Base-by-base conservation (phyloP, 2,113 vertebrate species). In the Lichenostomus cassidix region DNA sequence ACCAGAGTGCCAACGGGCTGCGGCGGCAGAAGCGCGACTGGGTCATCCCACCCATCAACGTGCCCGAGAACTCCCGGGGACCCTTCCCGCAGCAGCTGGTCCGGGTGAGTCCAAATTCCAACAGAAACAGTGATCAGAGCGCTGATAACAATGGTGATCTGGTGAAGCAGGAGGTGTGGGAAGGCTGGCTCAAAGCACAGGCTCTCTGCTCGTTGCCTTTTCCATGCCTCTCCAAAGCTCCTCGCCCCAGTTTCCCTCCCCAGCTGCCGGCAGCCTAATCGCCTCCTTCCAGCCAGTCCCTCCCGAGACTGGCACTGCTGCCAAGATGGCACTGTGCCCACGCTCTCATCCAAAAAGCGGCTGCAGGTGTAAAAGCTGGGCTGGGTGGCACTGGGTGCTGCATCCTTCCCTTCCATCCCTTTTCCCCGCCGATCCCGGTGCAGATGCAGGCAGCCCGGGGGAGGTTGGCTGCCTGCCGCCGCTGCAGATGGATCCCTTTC, bases 31-130 rank as follows among this genome's bases (percentile, higher is more conserved):
- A 99, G 87, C 97, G 99, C 49, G 99, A 99, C 97, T 99, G 99
- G 99, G 99, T 99, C 96, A 99, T 99, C 95, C 99, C 99, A 0
- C 99, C 99, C 12, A 99, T 99, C 98, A 99, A 99, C 12, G 99
- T 99, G 89, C 99, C 99, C 0, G 99, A 99, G 50, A 99, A 99
- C 83, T 99, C 99, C 6, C 95, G 99, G 23, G 99, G 99, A 41
- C 99, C 99, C 25, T 99, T 99, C 94, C 99, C 99, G 0, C 98
- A 99, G 98, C 99, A 99, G 98, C 98, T 99, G 56, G 99, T 99
- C 93, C 98, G 99, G 95, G 99, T 99, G 94, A 99, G 99, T 98
- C 79, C 19, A 21, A 56, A 23, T 5, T 11, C 46, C 17, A 42
- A n/a, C 29, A 29, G 35, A 23, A 56, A 35, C 3, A 15, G 11